phyloP scores from a whole-genome alignment of 2,888 invertebrate species.

The Ectemnius lituratus region DNA sequence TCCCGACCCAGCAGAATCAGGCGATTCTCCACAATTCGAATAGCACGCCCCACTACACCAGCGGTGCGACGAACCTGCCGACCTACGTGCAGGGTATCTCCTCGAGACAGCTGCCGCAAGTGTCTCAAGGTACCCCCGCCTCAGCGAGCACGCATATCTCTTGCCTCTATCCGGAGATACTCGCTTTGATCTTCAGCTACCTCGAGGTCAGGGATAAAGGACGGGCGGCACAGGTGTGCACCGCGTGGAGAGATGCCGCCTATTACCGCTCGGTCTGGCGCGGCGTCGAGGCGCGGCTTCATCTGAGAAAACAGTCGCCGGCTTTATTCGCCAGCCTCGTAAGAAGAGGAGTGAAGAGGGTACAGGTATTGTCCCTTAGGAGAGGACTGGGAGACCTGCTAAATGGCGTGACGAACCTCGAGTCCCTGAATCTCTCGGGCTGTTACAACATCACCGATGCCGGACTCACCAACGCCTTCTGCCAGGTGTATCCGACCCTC shows the following conservation, averaged over 20 bases:
- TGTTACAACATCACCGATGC: slow-evolving; percentile 95
- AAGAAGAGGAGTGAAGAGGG: slow-evolving; percentile 90
- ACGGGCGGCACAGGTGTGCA: slow-evolving; percentile 93
- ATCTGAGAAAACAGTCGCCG: slow-evolving; percentile 89
- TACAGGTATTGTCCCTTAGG: slow-evolving; percentile 92
- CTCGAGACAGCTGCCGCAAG: slow-evolving; percentile 46
- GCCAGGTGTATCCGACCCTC: slow-evolving; percentile 86
- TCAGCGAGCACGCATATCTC: slow-evolving; percentile 84
- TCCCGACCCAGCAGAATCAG: slow-evolving; percentile 65
- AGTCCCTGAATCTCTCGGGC: slow-evolving; percentile 93
- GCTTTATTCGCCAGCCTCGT: slow-evolving; percentile 92
- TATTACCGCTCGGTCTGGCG: slow-evolving; percentile 96
- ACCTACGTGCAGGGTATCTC: slow-evolving; percentile 62
- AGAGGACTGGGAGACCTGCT: slow-evolving; percentile 92
- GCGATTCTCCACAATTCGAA: slow-evolving; percentile 55
- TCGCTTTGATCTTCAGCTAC: slow-evolving; percentile 94
- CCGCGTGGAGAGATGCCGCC: slow-evolving; percentile 94
- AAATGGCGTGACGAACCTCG: slow-evolving; percentile 90
- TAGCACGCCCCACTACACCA: slow-evolving; percentile 63
- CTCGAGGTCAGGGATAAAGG: slow-evolving; percentile 93
- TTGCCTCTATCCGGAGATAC: slow-evolving; percentile 93
- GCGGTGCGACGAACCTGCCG: slow-evolving; percentile 69
- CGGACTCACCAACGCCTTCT: slow-evolving; percentile 90
- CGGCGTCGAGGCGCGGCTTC: slow-evolving; percentile 94
- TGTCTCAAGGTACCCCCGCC: slow-evolving; percentile 27